Base-by-base conservation (phyloP, 2,888 invertebrate genomes). In the Lithophane leautieri region DNA sequence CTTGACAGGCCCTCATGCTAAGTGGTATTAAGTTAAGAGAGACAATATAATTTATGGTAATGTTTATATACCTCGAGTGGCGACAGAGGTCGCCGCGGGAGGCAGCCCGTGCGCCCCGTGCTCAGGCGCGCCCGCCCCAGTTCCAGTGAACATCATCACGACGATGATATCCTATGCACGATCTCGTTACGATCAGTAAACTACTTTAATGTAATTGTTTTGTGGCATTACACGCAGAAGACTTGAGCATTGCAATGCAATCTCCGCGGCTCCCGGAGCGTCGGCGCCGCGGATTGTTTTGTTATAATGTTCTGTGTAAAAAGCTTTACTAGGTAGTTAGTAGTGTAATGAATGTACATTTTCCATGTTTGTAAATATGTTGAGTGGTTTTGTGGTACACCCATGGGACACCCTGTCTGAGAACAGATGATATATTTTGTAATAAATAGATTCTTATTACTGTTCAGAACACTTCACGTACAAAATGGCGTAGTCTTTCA, bases 1-100 rank as follows among this genome's bases (percentile, higher is more conserved):
- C 96, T 97, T 76, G 97, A 97, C 92, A 97, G 97, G 94, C 95
- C 97, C 86, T 94, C 95, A 86, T 96, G 96, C 90, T 96, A 95
- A 93, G 90, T 91, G 92, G 85, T 89, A 78, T 86, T 94, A 94
- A 90, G 74, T 89, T 93, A 92, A 92, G 90, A 92, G 82, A 91
- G 94, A 95, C 94, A 90, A 90, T 94, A 91, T 93, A 93, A 94
- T 93, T 94, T 94, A 94, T 95, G 95, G 94, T 94, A 95, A 94
- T 89, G 90, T 90, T 92, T 91, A 95, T 86, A 92, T 93, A 94
- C 95, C 94, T 95, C 95, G 94, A 89, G 90, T 82, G 86, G 87
- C 83, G 88, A 83, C 71, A 75, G 72, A 71, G 81, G 85, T 82
- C 88, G 85, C 81, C 81, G 84, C 86, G 89, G 90, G 90, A 83